Evolutionary conservation across 92 coral and sea anemone species (phyloP).

Genomic region (Ricordea florida): DNA sequence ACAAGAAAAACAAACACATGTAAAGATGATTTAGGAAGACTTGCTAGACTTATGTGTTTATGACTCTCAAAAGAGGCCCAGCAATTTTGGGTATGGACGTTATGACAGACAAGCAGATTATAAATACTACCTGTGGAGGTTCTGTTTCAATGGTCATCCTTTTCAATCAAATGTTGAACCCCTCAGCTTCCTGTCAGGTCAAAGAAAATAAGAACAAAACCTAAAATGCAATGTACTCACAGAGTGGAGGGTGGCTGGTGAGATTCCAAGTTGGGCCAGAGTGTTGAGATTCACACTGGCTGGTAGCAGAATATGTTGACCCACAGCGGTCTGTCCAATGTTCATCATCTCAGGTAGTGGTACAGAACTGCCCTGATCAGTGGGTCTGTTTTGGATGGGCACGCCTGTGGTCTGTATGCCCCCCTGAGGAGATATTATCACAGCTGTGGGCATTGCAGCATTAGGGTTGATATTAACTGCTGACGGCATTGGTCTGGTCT

Average conservation of each 20-base stretch:
- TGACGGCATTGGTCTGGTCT: background rate
- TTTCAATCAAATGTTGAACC: too few relatives aligned
- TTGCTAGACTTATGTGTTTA: too few relatives aligned
- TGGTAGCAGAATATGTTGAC: slow-evolving; percentile 50
- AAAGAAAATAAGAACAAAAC: too few relatives aligned
- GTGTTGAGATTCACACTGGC: slow-evolving; percentile 54
- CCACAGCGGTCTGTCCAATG: slow-evolving; percentile 38
- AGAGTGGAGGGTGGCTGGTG: slow-evolving; percentile 21
- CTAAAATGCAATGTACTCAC: background rate
- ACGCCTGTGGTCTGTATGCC: background rate
- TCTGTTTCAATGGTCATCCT: too few relatives aligned
- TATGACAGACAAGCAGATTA: too few relatives aligned
- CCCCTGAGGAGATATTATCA: slow-evolving; percentile 8
- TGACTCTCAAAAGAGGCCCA: too few relatives aligned
- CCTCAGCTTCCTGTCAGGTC: too few relatives aligned
- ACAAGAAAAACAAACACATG: background rate
- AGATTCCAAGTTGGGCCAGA: slow-evolving; percentile 32
- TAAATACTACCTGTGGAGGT: too few relatives aligned
- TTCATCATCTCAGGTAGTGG: slow-evolving; percentile 43
- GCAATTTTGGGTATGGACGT: too few relatives aligned
- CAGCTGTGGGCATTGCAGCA: background rate
- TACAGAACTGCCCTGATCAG: background rate
- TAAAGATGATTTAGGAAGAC: too few relatives aligned
- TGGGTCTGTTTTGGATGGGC: slow-evolving; percentile 8
- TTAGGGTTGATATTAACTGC: background rate